Conservation (phyloP, 2,888 invertebrate genomes). For the Escarpia spicata region DNA sequence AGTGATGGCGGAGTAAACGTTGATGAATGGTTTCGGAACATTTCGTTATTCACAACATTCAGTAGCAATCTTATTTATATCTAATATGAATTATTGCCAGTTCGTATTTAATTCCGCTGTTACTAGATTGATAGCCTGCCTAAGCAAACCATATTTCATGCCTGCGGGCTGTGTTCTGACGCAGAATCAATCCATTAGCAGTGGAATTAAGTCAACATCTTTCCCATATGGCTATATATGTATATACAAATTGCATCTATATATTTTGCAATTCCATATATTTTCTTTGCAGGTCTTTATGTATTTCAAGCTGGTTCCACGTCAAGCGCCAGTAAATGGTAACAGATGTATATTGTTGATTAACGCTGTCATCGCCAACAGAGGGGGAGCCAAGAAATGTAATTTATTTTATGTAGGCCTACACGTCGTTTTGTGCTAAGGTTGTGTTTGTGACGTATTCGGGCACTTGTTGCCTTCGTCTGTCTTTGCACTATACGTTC, state of each 20-base stretch:
- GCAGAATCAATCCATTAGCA: neutral
- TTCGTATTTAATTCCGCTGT: neutral
- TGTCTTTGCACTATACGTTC: too few relatives aligned
- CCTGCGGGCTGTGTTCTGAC: neutral
- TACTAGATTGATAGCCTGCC: neutral
- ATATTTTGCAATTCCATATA: neutral
- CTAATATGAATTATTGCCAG: neutral
- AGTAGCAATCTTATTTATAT: neutral
- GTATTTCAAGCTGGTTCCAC: neutral
- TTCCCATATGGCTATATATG: neutral
- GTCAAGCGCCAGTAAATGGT: neutral
- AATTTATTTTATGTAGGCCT: neutral
- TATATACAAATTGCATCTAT: neutral
- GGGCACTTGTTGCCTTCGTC: too few relatives aligned
- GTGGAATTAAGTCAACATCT: neutral
- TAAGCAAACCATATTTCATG: neutral
- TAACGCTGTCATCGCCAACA: neutral
- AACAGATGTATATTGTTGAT: neutral
- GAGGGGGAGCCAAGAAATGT: neutral
- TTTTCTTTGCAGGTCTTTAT: neutral
- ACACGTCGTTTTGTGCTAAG: too few relatives aligned
- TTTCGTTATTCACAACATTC: neutral
- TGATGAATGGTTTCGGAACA: slow-evolving; percentile 3
- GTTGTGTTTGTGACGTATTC: too few relatives aligned
- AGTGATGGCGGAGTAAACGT: neutral